phyloP scores from a whole-genome alignment of 2,888 invertebrate genomes.

The Yponomeuta evonymella region DNA sequence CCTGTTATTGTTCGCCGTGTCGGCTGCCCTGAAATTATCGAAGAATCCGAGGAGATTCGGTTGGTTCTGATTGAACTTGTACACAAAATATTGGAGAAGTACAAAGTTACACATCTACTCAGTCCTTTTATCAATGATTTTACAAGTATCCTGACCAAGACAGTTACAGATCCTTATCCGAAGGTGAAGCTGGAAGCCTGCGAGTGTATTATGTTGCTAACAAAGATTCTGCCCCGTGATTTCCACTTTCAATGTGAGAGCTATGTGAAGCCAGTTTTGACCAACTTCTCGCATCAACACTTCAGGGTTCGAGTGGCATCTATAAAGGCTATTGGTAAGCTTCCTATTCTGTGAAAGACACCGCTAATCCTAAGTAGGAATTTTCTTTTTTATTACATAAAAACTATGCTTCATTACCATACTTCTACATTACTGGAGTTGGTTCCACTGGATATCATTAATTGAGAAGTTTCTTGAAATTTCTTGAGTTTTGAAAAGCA shows the following conservation, averaged over 20 bases:
- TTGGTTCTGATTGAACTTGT: slow-evolving; percentile 80
- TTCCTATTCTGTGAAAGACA: not conserved
- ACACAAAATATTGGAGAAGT: slow-evolving; percentile 79
- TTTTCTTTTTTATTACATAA: no score
- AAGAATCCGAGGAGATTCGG: slow-evolving; percentile 87
- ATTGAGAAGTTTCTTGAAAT: no score
- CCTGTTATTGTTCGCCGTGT: slow-evolving; percentile 86
- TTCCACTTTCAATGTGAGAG: slow-evolving; percentile 86
- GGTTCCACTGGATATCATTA: no score
- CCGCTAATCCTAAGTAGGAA: no score
- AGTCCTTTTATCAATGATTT: slow-evolving; percentile 85
- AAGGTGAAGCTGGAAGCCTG: slow-evolving; percentile 88
- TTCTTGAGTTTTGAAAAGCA: no score
- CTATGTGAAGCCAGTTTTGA: slow-evolving; percentile 83
- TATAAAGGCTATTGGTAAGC: slow-evolving; percentile 82
- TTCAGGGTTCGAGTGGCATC: slow-evolving; percentile 85
- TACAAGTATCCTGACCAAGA: slow-evolving; percentile 82
- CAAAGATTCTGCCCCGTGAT: slow-evolving; percentile 78
- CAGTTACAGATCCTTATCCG: slow-evolving; percentile 85
- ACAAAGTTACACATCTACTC: slow-evolving; percentile 75
- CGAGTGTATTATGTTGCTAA: slow-evolving; percentile 80
- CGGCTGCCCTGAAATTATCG: slow-evolving; percentile 83
- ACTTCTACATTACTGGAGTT: no score
- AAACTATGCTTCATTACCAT: no score
- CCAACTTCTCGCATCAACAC: slow-evolving; percentile 87